Evolutionary conservation across 2,797 vertebrate genomes (phyloP), one percentile per base, ranked within the genome.

Genomic region (Pterois miles): DNA sequence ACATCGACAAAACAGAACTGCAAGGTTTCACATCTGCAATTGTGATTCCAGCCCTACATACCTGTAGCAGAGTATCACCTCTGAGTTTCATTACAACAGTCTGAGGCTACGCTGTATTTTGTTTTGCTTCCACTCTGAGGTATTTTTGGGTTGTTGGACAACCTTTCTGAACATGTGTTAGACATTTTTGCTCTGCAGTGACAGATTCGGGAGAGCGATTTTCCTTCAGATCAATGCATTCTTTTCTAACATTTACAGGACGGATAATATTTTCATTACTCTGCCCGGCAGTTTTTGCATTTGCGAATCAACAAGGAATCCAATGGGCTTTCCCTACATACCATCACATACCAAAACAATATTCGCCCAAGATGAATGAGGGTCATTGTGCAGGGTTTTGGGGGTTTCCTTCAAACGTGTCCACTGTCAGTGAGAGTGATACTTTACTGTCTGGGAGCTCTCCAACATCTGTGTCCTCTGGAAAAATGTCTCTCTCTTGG

Each of bases 211-310:
- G 77, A 3, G 46, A 77, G 64, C 40, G 71, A 64, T 83, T 56
- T 88, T 76, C 72, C 66, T 68, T 81, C 52, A 74, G 52, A 85
- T 91, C 64, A 74, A 65, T 80, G 75, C 65, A 87, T 91, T 90
- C 63, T 85, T 86, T 78, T 78, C 74, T 31, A 79, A 85, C 74
- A 77, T 91, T 80, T 80, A 85, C 59, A 74, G 80, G 69, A 90
- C 76, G 74, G 74, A 90, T 84, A 90, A 90, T 91, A 89, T 92
- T 92, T 94, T 76, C 79, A 72, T 83, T 86, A 40, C 80, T 83
- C 75, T 83, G 20, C 48, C 40, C 20, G 38, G 23, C 52, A 52
- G 72, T 81, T 78, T 86, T 82, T 84, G 58, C 67, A 74, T 81
- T 86, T 43, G 31, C 74, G 16, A 86, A 87, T 78, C 85, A 85